Evolutionary conservation across 2,113 vertebrate species (phyloP).

Genomic region (Asarcornis scutulata): DNA sequence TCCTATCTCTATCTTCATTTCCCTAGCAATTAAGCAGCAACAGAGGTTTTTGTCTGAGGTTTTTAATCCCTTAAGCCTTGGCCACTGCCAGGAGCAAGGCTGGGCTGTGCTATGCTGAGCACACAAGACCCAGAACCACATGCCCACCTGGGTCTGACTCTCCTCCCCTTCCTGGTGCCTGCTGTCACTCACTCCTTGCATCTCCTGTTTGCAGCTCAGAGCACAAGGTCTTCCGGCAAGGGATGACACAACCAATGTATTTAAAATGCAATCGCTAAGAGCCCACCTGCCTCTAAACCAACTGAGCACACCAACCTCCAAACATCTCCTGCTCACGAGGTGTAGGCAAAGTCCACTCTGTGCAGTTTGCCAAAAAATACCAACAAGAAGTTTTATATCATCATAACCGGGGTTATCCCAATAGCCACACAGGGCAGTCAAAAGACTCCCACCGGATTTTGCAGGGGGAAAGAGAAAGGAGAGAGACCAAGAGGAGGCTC

Average conservation of each 20-base stretch:
- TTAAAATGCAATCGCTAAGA: accelerated
- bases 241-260: accelerated
- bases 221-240: not conserved
- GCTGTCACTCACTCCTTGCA: not conserved
- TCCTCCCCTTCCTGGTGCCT: not conserved
- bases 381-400: not conserved
- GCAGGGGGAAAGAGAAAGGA: not conserved
- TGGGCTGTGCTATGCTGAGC: not conserved
- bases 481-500: accelerated
- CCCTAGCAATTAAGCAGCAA: not conserved
- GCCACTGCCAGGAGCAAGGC: not conserved
- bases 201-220: not conserved
- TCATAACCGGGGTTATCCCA: not conserved
- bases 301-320: not conserved
- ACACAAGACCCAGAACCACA: not conserved
- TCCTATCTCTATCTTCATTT: not conserved
- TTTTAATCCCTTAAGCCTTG: not conserved
- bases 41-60: not conserved
- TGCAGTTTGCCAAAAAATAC: not conserved
- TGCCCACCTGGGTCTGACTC: not conserved
- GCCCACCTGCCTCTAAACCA: not conserved
- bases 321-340: not conserved
- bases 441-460: not conserved
- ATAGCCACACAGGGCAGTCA: accelerated
- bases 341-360: not conserved